Conservation (phyloP, 1,140 invertebrate genomes). For the Diprion similis region DNA sequence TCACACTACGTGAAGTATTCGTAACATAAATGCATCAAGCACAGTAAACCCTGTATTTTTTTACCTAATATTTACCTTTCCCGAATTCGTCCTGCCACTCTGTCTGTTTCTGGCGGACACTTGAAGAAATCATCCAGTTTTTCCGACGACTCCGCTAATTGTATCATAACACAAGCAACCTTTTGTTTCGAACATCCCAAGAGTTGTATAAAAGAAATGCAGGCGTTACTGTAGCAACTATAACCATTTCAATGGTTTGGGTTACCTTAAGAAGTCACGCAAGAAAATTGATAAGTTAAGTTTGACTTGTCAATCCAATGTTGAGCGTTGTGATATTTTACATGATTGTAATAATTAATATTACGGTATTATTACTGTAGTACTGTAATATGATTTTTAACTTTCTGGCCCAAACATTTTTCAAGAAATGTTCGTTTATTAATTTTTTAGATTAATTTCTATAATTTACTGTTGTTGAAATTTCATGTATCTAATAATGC, state of each 20-base stretch:
- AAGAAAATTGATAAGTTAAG: background rate
- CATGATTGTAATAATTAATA: slow-evolving; percentile 51
- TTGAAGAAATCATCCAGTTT: too few relatives aligned
- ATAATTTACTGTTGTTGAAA: slow-evolving; percentile 46
- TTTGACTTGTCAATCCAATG: slow-evolving; percentile 31
- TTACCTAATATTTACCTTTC: background rate
- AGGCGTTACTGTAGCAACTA: slow-evolving; percentile 38
- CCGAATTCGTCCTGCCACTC: slow-evolving; percentile 17
- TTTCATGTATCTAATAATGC: slow-evolving; percentile 43
- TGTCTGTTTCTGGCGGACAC: background rate
- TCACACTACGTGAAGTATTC: background rate
- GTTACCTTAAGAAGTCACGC: background rate
- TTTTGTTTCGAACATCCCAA: background rate
- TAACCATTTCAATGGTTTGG: background rate
- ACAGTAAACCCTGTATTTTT: background rate
- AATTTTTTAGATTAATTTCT: slow-evolving; percentile 17
- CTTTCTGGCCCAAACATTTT: slow-evolving; percentile 37
- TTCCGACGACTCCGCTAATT: too few relatives aligned
- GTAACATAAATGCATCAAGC: background rate
- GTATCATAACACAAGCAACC: background rate
- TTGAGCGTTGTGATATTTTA: slow-evolving; percentile 61
- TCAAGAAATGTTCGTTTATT: slow-evolving; percentile 32
- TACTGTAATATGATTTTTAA: slow-evolving; percentile 42
- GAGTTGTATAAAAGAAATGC: background rate
- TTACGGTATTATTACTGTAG: slow-evolving; percentile 48